Percentiles rank a stretch among this genome's conserved stretches.
phyloP scores from a whole-genome alignment of 2,888 invertebrate species.

The Norana najaformis region DNA sequence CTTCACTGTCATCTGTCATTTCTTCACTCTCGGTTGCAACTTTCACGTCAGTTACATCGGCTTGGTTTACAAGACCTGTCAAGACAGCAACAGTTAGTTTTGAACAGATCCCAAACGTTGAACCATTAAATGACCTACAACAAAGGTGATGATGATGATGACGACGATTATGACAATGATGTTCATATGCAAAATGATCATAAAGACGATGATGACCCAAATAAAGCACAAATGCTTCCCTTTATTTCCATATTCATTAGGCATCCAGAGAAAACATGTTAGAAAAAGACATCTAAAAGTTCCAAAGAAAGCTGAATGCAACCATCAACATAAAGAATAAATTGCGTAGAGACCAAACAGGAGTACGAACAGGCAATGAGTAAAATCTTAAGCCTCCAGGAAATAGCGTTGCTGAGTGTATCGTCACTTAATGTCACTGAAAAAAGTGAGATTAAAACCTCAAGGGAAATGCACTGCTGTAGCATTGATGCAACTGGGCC shows the following conservation, averaged over 20 bases:
- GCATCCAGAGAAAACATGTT: not conserved
- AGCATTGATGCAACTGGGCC: not conserved
- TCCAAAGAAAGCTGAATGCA: not conserved
- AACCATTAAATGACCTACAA: not conserved
- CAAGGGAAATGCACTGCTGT: no score
- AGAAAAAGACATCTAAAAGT: not conserved
- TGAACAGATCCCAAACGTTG: not conserved
- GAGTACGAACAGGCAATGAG: not conserved
- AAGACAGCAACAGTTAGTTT: not conserved
- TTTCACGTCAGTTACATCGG: not conserved
- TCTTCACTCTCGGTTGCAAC: slow-evolving; percentile 14
- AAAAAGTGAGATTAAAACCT: no score
- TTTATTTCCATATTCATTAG: not conserved
- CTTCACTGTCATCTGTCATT: slow-evolving; percentile 23
- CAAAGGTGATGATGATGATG: not conserved
- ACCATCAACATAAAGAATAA: no score
- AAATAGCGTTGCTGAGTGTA: no score
- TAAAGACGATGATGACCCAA: not conserved
- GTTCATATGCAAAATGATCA: not conserved
- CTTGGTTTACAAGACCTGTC: not conserved
- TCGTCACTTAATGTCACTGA: no score
- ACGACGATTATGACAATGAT: not conserved
- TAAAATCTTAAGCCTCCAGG: not conserved
- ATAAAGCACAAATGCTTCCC: not conserved
- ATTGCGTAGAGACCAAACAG: no score